Base-by-base conservation (phyloP, 2,888 invertebrate species). In the Phlogophora meticulosa region DNA sequence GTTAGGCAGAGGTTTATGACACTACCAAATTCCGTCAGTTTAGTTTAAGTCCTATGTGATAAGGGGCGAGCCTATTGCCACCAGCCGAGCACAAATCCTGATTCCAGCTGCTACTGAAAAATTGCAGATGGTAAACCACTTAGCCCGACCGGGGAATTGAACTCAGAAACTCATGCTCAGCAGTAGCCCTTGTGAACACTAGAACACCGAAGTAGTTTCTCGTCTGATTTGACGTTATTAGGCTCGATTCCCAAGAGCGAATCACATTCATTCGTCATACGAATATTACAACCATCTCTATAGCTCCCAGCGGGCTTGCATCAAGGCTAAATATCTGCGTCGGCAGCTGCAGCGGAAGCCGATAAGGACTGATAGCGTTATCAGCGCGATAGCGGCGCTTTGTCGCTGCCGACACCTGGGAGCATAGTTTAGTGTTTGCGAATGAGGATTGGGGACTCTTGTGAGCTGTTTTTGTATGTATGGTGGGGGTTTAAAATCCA, bases 291-390 rank as follows among this genome's bases (percentile, higher is more conserved):
- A 72, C 73, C 53, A 80, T 82, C 76, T 69, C 68, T 24, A 24
- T 60, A 75, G 46, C 55, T 61, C 20, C 28, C 36, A 58, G 61
- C 65, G 24, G 45, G 72, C 69, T 43, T 81, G 83, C 83, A 80
- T 77, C 78, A 76, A 81, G 79, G 82, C 77, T 76, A 71, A 63
- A 75, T 74, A 77, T 67, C 76, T 72, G 66, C 68, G 70, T 62
- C 74, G 83, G 88, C 91, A 89, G 91, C 74, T 83, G 85, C 84
- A 84, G 82, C 86, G 89, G 88, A 87, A 84, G 84, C 78, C 77
- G 91, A 91, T 91, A 90, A 89, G 66, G 46, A 75, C 80, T 84
- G 90, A 90, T 90, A 90, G 76, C 76, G 79, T 84, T 89, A 90
- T 90, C 90, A 86, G 81, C 40, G 63, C 80, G 83, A 84, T 84